Conservation (phyloP, 2,888 invertebrate species). For the Schrankia costaestrigalis region DNA sequence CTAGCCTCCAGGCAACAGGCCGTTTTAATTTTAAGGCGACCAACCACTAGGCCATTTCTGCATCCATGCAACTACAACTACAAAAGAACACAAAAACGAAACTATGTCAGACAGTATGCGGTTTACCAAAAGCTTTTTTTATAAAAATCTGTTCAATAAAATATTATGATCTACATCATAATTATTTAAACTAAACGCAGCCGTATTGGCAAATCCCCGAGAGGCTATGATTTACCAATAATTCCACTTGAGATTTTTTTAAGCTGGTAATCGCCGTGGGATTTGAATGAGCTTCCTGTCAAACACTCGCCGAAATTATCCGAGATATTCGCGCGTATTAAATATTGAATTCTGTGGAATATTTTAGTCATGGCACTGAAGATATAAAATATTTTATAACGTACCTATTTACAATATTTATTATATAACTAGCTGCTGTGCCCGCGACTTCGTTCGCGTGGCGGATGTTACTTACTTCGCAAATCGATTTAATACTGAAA, state of each 20-base stretch:
- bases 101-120: too few species aligned
- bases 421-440: too few species aligned
- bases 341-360: conserved; percentile 36
- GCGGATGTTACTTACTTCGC: too few species aligned
- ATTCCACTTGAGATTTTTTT: conserved; percentile 71
- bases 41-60: too few species aligned
- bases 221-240: conserved; percentile 70
- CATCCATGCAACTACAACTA: not conserved
- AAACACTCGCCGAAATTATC: conserved; percentile 58
- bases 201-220: conserved; percentile 45
- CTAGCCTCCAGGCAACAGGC: too few species aligned
- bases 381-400: not conserved
- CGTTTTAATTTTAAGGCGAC: too few species aligned
- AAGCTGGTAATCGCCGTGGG: conserved; percentile 69
- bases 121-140: conserved; percentile 13
- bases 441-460: too few species aligned
- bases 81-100: not conserved
- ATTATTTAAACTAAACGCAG: conserved; percentile 50
- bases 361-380: conserved; percentile 5
- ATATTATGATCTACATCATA: conserved; percentile 39
- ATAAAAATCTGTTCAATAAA: conserved; percentile 16
- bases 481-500: too few species aligned
- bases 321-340: conserved; percentile 39
- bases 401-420: not conserved
- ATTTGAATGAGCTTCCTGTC: conserved; percentile 71